Base-by-base conservation (phyloP, 2,888 invertebrate species). In the Brenthis ino region DNA sequence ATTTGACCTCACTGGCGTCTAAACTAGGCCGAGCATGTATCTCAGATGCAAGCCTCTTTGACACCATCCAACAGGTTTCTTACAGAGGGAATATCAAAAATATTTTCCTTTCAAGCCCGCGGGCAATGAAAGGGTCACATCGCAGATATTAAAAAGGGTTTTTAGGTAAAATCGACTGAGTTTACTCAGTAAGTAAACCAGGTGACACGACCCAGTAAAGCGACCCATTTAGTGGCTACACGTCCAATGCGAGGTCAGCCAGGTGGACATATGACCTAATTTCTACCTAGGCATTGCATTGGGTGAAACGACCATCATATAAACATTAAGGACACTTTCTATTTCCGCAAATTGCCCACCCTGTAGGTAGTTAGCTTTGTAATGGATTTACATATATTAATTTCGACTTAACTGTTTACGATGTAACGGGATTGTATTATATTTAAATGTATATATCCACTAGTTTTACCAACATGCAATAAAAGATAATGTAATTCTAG, bases 141-240 rank as follows among this genome's bases (percentile, higher is more conserved):
- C 37, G 54, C 57, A 24, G 55, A 61, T 58, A 64, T 64, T 68
- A 68, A 68, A 68, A 68, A 60, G 61, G 55, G 61, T 58, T 58
- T 68, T 64, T 58, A 58, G 61, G 68, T 65, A 50, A 55, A 63
- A 68, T 68, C 68, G 64, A 60, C 67, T 47, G 58, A 68, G 47
- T 57, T 48, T 51, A 33, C 64, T 57, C 48, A 14, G 55, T 61
- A 68, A 64, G 67, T 69, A 66, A 58, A 65, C 68, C 73, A 74
- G 74, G 74, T 72, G 73, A 71, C 67, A 60, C 67, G 68, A 57
- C 70, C 66, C 51, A 72, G 64, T 68, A 61, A 64, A 33, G 57
- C 68, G 74, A 70, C 74, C 74, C 61, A 70, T 68, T 73, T 70
- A 67, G 57, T 65, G 65, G 57, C 51, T 43, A 66, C 63, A 68